These are phyloP conservation scores for Scortum barcoo DNA, from an alignment of 2,113 vertebrate species.

Conservation along the genomic window DNA sequence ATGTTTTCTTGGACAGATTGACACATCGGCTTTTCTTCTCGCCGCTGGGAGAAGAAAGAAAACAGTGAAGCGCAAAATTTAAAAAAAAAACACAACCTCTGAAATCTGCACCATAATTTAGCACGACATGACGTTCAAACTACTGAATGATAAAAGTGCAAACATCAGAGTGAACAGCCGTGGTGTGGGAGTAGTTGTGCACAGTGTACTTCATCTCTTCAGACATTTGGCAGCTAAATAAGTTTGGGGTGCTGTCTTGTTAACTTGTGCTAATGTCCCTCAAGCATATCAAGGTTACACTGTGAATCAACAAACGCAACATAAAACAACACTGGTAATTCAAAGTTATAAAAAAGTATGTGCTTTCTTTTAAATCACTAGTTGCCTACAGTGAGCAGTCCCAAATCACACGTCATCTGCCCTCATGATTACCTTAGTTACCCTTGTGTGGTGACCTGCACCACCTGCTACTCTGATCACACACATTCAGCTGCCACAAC, in stretches of 20 bases:
- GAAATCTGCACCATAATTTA: neutral
- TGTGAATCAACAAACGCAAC: neutral
- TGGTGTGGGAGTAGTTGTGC: conserved; percentile 9
- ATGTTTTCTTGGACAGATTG: conserved; percentile 14
- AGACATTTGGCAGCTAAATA: conserved; percentile 2
- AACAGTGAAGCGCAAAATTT: neutral
- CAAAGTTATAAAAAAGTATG: neutral
- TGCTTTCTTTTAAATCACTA: neutral
- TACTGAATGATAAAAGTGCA: neutral
- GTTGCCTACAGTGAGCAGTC: neutral
- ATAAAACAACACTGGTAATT: neutral
- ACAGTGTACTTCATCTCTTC: neutral
- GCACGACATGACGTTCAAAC: neutral
- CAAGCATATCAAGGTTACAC: conserved; percentile 4
- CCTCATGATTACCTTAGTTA: neutral
- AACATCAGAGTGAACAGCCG: conserved; percentile 15
- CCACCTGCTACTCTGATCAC: neutral
- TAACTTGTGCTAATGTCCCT: neutral
- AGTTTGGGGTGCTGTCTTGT: neutral
- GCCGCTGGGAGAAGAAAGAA: conserved; percentile 31
- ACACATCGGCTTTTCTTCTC: conserved; percentile 30
- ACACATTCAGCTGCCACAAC: neutral
- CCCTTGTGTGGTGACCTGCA: neutral
- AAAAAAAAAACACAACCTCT: neutral
- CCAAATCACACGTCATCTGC: neutral